Evolutionary conservation across 2,888 invertebrate genomes (phyloP).

Genomic region (Cerceris rybyensis): DNA sequence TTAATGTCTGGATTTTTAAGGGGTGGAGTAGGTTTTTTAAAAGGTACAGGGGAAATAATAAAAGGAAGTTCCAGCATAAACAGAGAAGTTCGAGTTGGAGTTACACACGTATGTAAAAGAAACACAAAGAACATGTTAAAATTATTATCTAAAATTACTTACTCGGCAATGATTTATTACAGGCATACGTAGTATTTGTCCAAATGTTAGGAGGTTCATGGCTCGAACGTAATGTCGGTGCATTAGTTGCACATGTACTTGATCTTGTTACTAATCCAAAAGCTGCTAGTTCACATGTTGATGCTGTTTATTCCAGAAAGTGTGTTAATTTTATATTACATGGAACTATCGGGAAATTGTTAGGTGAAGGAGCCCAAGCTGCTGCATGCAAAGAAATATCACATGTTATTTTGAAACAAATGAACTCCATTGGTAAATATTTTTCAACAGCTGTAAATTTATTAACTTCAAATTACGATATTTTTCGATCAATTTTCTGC

Average conservation of each 20-base stretch:
- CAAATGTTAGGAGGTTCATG: constrained; percentile 96
- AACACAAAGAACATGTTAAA: constrained; percentile 16
- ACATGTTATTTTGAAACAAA: constrained; percentile 95
- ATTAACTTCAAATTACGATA: background rate
- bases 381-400: constrained; percentile 97
- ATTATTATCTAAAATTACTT: constrained; percentile 13
- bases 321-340: constrained; percentile 98
- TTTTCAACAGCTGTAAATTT: background rate
- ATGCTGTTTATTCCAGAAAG: constrained; percentile 98
- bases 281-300: constrained; percentile 97
- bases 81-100: constrained; percentile 97
- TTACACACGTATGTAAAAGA: constrained; percentile 92
- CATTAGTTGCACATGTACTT: constrained; percentile 93
- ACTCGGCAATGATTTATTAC: constrained; percentile 53
- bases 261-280: constrained; percentile 97
- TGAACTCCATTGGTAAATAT: constrained; percentile 90
- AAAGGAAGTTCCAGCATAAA: constrained; percentile 97
- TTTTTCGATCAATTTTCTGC: constrained; percentile 12
- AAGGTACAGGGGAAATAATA: constrained; percentile 96
- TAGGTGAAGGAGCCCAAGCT: constrained; percentile 98
- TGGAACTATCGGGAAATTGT: constrained; percentile 94
- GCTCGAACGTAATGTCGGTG: constrained; percentile 95
- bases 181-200: constrained; percentile 98
- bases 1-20: constrained; percentile 96
- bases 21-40: constrained; percentile 96